phyloP scores from a whole-genome alignment of 2,888 invertebrate genomes.

The Lottia gigantea region DNA sequence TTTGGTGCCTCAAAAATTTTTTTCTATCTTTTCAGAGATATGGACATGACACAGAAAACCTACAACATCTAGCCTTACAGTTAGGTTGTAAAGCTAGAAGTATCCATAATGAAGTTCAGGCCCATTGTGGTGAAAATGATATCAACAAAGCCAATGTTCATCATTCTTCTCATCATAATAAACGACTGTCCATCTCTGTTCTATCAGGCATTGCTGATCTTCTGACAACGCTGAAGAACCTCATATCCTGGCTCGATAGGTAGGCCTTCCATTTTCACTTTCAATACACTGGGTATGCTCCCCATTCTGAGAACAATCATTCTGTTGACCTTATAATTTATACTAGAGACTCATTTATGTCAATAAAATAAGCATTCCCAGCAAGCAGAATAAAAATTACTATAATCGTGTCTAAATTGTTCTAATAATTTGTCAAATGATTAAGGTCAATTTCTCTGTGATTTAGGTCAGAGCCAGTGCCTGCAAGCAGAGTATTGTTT shows the following conservation, averaged over 20 bases:
- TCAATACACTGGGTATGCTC: no score
- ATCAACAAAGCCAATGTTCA: slow-evolving; percentile 50
- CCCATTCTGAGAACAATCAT: no score
- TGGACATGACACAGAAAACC: slow-evolving; percentile 89
- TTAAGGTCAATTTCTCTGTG: no score
- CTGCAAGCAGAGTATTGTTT: no score
- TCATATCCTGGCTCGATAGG: slow-evolving; percentile 92
- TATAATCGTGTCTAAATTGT: no score
- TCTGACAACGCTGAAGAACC: slow-evolving; percentile 84
- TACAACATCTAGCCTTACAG: slow-evolving; percentile 87
- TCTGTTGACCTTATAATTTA: no score
- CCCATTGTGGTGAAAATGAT: slow-evolving; percentile 70
- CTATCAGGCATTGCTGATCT: slow-evolving; percentile 88
- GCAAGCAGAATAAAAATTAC: not conserved
- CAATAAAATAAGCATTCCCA: no score
- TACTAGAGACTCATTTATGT: no score
- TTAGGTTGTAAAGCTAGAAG: slow-evolving; percentile 86
- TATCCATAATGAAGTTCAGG: slow-evolving; percentile 77
- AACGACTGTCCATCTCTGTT: slow-evolving; percentile 62
- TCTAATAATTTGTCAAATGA: no score
- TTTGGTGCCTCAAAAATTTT: no score
- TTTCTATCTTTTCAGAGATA: slow-evolving; percentile 78
- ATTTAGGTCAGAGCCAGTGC: no score
- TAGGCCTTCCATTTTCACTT: slow-evolving; percentile 57
- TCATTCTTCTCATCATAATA: slow-evolving; percentile 27